Base-by-base conservation (phyloP, 2,113 vertebrate genomes). In the Mesitornis unicolor region DNA sequence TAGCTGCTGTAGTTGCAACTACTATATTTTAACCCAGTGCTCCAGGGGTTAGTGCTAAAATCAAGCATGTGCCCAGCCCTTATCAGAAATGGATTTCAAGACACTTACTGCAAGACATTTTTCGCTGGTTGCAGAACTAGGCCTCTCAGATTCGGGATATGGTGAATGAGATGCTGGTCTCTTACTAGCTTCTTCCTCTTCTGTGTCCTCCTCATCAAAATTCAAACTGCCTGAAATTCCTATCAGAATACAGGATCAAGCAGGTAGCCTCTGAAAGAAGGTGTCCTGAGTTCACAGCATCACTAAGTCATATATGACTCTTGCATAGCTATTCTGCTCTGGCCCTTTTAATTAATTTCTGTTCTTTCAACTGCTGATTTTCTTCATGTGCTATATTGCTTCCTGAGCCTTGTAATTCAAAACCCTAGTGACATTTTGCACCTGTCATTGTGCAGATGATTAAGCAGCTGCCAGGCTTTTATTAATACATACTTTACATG, bases 151-250 rank as follows among this genome's bases (percentile, higher is more conserved):
- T 80, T 99, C 98, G 19, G 97, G 87, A 63, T 80, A 82, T 0
- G 97, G 96, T 10, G 98, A 98, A 74, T 93, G 96, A 59, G 98
- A 98, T n/a, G 92, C 80, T 3, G 95, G 89, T 84, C 50, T 96
- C 93, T 97, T 48, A 96, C 97, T 54, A 96, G 96, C 67, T 98
- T 97, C 77, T 92, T 97, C 50, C 26, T 98, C 98, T n/a, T 99
- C 99, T 13, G 98, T 98, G 64, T 98, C 97, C 79, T 98, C 98
- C 45, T 99, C 99, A 81, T 99, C 99, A 54, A 99, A 99, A 98
- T 99, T 99, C 98, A 99, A 96, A 76, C 99, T 99, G 90, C 96
- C 98, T 15, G 98, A 99, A 96, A 99, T 98, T 71, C 99, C 99
- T 99, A 96, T 87, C 42, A 95, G 79, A 93, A 96, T 7, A 84